A percentile compares a stretch with the other conserved stretches of the same genome.
Evolutionary conservation across 92 coral and sea anemone species (phyloP).

Genomic region (Porites evermanni): DNA sequence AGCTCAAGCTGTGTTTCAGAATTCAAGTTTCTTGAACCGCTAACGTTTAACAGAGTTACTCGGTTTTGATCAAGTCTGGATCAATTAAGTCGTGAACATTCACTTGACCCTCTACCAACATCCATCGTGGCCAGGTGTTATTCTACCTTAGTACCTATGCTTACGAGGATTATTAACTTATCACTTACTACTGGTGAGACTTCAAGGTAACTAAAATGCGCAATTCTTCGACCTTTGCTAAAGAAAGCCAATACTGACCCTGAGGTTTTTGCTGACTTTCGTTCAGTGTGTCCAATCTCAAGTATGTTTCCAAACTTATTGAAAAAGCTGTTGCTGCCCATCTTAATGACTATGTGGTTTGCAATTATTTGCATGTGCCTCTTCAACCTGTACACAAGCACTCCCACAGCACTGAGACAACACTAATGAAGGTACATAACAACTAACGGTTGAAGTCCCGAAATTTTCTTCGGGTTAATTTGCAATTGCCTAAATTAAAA

Average conservation of each 20-base stretch:
- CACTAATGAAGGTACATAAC: too few relatives aligned
- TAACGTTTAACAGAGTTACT: neutral
- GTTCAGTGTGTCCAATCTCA: conserved; percentile 59
- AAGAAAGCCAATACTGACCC: conserved; percentile 46
- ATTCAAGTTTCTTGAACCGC: neutral
- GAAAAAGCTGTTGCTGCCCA: conserved; percentile 29
- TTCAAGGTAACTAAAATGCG: conserved; percentile 40
- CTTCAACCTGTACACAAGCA: too few relatives aligned
- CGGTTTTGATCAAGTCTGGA: conserved; percentile 1
- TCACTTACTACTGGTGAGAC: conserved; percentile 31
- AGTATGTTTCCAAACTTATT: conserved; percentile 52
- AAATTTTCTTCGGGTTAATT: too few relatives aligned
- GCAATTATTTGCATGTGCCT: too few relatives aligned
- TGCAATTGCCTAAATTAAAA: too few relatives aligned
- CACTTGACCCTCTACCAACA: neutral
- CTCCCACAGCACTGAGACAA: too few relatives aligned
- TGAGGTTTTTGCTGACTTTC: conserved; percentile 42
- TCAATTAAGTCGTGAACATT: conserved; percentile 45
- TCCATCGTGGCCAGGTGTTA: conserved; percentile 12
- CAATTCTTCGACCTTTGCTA: conserved; percentile 42
- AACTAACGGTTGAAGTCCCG: too few relatives aligned
- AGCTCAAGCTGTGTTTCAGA: neutral
- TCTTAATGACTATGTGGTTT: too few relatives aligned
- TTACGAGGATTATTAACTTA: conserved; percentile 24
- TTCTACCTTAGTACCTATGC: conserved; percentile 13